These are phyloP conservation scores for Sceloporus undulatus DNA, from an alignment of 2,113 vertebrate genomes.

Conservation along the genomic window DNA sequence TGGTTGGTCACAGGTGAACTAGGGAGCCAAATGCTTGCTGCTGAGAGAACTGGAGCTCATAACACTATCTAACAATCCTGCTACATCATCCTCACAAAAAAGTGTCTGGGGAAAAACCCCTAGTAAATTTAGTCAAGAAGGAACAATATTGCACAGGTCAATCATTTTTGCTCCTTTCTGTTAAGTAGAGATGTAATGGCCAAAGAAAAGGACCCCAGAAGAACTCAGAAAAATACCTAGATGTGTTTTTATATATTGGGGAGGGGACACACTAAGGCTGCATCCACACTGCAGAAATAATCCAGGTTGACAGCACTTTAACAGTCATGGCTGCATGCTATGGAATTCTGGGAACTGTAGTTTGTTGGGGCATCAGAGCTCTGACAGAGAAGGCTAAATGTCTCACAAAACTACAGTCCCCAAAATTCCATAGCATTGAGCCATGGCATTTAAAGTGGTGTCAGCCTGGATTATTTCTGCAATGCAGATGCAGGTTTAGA, in stretches of 20 bases:
- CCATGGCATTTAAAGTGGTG: no score
- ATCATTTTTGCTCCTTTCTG: neutral
- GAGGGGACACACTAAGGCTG: no score
- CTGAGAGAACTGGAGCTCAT: constrained; percentile 23
- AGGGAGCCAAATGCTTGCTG: constrained; percentile 32
- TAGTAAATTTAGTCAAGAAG: neutral
- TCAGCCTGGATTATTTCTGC: no score
- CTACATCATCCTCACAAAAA: constrained; percentile 9
- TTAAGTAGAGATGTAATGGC: neutral
- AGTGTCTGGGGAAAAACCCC: neutral
- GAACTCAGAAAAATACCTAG: neutral
- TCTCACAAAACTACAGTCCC: no score
- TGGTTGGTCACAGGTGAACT: constrained; percentile 45
- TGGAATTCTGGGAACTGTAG: no score
- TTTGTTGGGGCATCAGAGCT: no score
- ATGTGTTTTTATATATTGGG: neutral
- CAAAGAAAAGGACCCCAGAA: neutral
- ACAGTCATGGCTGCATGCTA: no score
- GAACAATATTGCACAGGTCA: neutral
- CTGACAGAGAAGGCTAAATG: no score
- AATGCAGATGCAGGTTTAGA: neutral
- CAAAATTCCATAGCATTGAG: no score
- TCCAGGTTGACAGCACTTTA: no score
- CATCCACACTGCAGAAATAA: no score
- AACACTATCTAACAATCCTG: constrained; percentile 9